Base-by-base conservation (phyloP, 2,888 invertebrate genomes). In the Cosmorhoe ocellata region DNA sequence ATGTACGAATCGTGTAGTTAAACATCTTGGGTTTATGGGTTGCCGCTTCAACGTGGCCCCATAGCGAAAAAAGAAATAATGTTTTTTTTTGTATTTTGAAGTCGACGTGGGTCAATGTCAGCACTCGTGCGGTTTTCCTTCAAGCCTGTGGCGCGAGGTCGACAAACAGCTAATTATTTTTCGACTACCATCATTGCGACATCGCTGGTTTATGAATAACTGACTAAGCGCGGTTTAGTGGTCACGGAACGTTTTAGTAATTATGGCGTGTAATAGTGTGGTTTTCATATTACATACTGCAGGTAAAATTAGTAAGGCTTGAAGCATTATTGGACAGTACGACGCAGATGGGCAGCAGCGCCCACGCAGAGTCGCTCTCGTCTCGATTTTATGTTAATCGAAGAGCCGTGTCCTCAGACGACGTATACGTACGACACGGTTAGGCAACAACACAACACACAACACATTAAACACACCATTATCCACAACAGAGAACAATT, bases 301-400 rank as follows among this genome's bases (percentile, higher is more conserved):
- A 42, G 30, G 41, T 53, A 30, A 50, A 57, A 56, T 51, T 45
- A 38, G 53, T 33, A 30, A 42, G 47, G 26, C 38, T 14, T 6
- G 18, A 24, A 24, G 24, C 1, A 5, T 57, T 52, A 59, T 59
- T 56, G 58, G 56, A 47, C 51, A 56, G 51, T 42, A 50, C 18
- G 40, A 46, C 45, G 58, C 56, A 51, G 66, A 72, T 64, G 72
- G 71, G 67, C 69, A 64, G 63, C 69, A 64, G 65, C 87, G 84
- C 90, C 90, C 86, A 89, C 89, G 85, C 85, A 60, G 69, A 66
- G 66, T 69, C 64, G 18, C 59, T 69, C 67, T 69, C 71, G 75
- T 64, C 71, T 83, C 79, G 48, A 51, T 51, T 56, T 90, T 89
- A 90, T 90, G 90, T 85, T 90, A 89, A 90, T 90, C 90, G 90